phyloP scores from a whole-genome alignment of 2,888 invertebrate species.

The Lamproptera curius region DNA sequence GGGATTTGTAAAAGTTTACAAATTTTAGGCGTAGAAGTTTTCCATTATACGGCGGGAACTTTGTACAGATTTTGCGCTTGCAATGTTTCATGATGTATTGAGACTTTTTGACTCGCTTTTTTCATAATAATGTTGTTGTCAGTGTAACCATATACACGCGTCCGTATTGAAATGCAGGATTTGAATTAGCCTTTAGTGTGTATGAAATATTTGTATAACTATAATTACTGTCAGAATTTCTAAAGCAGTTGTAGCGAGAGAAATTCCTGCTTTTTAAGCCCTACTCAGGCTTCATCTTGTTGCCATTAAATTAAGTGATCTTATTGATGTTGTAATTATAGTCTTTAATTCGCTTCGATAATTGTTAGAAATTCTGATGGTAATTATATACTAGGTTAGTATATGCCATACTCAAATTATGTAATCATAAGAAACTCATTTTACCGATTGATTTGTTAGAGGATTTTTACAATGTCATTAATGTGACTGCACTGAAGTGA shows the following conservation, averaged over 20 bases:
- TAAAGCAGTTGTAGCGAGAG: too few relatives aligned
- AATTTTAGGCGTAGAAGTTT: not conserved
- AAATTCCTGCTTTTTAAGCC: too few relatives aligned
- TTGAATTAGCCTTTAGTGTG: not conserved
- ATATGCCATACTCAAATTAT: not conserved
- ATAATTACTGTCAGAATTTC: too few relatives aligned
- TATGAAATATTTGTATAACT: too few relatives aligned
- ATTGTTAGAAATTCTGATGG: slow-evolving; percentile 1
- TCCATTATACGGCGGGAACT: too few relatives aligned
- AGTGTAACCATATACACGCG: not conserved
- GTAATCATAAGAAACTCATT: not conserved
- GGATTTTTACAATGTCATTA: slow-evolving; percentile 2
- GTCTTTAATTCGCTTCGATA: too few relatives aligned
- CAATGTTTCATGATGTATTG: not conserved
- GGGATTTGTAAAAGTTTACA: slow-evolving; percentile 5
- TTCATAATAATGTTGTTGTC: slow-evolving; percentile 4
- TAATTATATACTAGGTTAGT: not conserved
- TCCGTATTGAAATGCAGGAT: not conserved
- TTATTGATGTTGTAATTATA: too few relatives aligned
- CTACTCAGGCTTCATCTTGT: too few relatives aligned
- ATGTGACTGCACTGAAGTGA: slow-evolving; percentile 44
- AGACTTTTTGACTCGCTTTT: slow-evolving; percentile 2
- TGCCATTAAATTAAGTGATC: too few relatives aligned
- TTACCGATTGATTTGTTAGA: not conserved
- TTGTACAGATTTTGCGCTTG: not conserved